Conservation (phyloP, 2,888 invertebrate species). For the Keiferia lycopersicella region DNA sequence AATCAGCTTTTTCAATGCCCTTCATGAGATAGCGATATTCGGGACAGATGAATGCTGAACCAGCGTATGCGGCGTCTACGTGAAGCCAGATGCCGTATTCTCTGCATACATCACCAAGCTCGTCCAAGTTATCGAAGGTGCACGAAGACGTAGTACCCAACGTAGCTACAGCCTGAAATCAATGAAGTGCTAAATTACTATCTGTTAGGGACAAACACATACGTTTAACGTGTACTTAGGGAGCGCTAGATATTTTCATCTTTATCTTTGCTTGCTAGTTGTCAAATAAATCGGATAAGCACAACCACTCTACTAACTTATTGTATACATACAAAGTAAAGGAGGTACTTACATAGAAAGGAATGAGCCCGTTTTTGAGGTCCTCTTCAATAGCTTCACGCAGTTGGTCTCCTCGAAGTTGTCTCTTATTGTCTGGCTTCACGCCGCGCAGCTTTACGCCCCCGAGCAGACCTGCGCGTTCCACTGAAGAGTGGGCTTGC, state of each 20-base stretch:
- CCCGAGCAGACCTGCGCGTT: conserved; percentile 93
- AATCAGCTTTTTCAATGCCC: conserved; percentile 94
- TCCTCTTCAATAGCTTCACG: conserved; percentile 92
- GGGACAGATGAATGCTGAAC: conserved; percentile 97
- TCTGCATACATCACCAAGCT: conserved; percentile 94
- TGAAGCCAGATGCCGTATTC: conserved; percentile 93
- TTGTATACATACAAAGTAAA: not conserved
- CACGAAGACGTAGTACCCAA: conserved; percentile 98
- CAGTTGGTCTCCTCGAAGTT: conserved; percentile 88
- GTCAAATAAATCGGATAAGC: too few relatives aligned
- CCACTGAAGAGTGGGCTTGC: conserved; percentile 96
- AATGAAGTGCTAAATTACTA: not conserved
- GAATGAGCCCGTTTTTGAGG: conserved; percentile 93
- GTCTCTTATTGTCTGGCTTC: conserved; percentile 86
- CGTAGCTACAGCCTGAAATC: conserved; percentile 88
- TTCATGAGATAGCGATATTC: conserved; percentile 96
- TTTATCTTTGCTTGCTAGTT: too few relatives aligned
- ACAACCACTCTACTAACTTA: too few relatives aligned
- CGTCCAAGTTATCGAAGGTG: conserved; percentile 94
- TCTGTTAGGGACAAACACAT: not conserved
- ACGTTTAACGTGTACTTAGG: too few relatives aligned
- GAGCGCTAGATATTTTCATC: too few relatives aligned
- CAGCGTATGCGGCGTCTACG: conserved; percentile 98
- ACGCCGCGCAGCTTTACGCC: conserved; percentile 91
- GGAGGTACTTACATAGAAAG: conserved; percentile 91